These are phyloP conservation scores for Sogatella furcifera DNA, from an alignment of 1,140 invertebrate species.

Conservation along the genomic window DNA sequence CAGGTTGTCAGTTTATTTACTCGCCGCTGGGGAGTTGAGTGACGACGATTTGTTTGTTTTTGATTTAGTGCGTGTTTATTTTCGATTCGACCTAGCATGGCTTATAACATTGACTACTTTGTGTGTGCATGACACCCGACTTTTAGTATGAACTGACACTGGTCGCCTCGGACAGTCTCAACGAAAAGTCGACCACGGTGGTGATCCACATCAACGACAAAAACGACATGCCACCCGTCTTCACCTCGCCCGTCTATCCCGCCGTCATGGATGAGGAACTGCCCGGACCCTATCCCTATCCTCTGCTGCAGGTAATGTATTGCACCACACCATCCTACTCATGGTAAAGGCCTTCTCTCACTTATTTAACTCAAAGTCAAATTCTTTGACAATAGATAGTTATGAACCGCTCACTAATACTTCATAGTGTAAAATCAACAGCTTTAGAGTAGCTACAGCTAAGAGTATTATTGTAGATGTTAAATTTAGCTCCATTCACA, in stretches of 20 bases:
- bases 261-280: slow-evolving; percentile 55
- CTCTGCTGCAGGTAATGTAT: slow-evolving; percentile 46
- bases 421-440: too few species aligned
- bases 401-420: too few species aligned
- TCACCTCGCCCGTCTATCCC: slow-evolving; percentile 56
- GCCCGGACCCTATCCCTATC: slow-evolving; percentile 42
- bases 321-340: not conserved
- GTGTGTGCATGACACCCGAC: slow-evolving; percentile 18
- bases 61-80: not conserved
- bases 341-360: not conserved
- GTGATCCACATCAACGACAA: slow-evolving; percentile 65
- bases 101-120: not conserved
- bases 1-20: too few species aligned
- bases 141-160: slow-evolving; percentile 71
- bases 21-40: too few species aligned
- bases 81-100: not conserved
- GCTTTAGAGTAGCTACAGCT: too few species aligned
- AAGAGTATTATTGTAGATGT: too few species aligned
- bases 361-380: too few species aligned
- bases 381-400: too few species aligned
- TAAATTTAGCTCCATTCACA: too few species aligned
- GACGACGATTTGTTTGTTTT: too few species aligned
- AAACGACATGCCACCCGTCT: slow-evolving; percentile 71
- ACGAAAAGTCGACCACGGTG: slow-evolving; percentile 70
- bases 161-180: slow-evolving; percentile 74